Percentiles rank a stretch among this genome's conserved stretches.
Evolutionary conservation across 2,113 vertebrate species (phyloP).

Genomic region (Periophthalmodon schlosseri): DNA sequence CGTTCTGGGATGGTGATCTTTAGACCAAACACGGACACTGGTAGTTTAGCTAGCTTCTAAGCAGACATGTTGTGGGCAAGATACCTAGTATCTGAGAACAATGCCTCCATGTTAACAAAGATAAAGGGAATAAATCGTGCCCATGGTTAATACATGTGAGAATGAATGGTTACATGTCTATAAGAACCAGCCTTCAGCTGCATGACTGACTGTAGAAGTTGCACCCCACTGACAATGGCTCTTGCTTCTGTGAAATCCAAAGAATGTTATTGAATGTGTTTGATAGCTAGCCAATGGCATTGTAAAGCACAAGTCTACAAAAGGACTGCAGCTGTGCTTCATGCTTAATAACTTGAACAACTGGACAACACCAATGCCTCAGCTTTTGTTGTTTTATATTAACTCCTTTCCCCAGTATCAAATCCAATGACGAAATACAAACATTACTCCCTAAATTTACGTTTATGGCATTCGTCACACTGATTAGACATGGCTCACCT

Average conservation of each 20-base stretch:
- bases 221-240: too few species aligned
- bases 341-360: not conserved
- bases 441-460: constrained; percentile 11
- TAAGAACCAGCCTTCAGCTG: too few species aligned
- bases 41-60: not conserved
- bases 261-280: too few species aligned
- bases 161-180: not conserved
- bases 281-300: too few species aligned
- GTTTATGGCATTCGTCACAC: constrained; percentile 43
- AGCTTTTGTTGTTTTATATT: not conserved
- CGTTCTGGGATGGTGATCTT: not conserved
- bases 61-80: not conserved
- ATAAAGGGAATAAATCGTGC: not conserved
- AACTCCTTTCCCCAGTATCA: not conserved
- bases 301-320: not conserved
- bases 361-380: not conserved
- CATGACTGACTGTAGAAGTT: too few species aligned
- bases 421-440: not conserved
- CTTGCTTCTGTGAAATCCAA: too few species aligned
- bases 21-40: not conserved
- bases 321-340: not conserved
- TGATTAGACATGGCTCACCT: constrained; percentile 36
- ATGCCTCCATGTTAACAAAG: not conserved
- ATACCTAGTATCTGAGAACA: not conserved
- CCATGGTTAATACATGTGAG: too few species aligned